Percentiles rank a stretch among this genome's conserved stretches.
Conservation (phyloP, 2,888 invertebrate genomes). For the Drosophila colorata region DNA sequence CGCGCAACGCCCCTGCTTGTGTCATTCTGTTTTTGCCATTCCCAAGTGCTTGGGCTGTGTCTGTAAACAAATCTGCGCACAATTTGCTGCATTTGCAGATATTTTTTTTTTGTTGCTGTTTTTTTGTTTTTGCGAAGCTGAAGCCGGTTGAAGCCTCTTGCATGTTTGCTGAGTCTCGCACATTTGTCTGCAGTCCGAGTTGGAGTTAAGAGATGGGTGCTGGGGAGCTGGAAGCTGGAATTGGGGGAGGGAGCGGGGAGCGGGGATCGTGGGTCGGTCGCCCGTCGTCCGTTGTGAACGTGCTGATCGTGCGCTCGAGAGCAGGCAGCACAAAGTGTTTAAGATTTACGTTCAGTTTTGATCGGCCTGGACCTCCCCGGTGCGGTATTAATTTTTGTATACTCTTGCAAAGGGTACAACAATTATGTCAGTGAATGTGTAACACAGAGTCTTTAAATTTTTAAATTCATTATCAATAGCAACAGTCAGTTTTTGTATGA, state of each 20-base stretch:
- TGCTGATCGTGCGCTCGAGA: conserved; percentile 82
- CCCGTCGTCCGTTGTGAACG: conserved; percentile 66
- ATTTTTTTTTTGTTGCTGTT: no score
- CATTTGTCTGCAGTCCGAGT: conserved; percentile 49
- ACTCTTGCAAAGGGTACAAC: neutral
- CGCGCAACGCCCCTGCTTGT: neutral
- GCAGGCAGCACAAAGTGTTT: conserved; percentile 58
- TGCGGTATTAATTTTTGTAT: conserved; percentile 78
- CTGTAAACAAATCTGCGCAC: conserved; percentile 78
- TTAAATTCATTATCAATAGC: no score
- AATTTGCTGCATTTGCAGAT: conserved; percentile 80
- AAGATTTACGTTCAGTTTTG: conserved; percentile 84
- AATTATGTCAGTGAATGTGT: neutral
- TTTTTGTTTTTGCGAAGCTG: conserved; percentile 24
- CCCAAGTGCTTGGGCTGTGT: conserved; percentile 47
- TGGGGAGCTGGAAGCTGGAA: conserved; percentile 2
- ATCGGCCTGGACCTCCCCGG: conserved; percentile 83
- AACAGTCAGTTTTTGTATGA: no score
- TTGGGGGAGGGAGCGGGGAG: neutral
- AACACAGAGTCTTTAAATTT: neutral
- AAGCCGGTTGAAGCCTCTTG: conserved; percentile 41
- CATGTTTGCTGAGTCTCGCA: conserved; percentile 71
- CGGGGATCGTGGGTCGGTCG: conserved; percentile 7
- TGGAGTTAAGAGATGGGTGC: conserved; percentile 14
- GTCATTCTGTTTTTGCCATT: conserved; percentile 30